phyloP scores from a whole-genome alignment of 2,797 vertebrate species.

The Chromobotia macracanthus region DNA sequence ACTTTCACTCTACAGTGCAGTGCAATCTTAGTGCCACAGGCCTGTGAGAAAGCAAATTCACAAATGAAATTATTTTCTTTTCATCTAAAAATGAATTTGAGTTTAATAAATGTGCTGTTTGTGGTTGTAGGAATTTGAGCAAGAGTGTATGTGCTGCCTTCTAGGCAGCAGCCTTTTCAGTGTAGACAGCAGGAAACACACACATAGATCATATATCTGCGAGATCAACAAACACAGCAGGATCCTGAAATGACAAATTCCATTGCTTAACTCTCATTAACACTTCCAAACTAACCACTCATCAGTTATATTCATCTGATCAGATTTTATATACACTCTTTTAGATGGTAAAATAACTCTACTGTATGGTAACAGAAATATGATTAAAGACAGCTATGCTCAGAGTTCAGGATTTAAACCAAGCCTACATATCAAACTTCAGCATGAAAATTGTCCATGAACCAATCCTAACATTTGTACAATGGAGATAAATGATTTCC shows the following conservation, averaged over 20 bases:
- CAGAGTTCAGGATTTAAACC: no score
- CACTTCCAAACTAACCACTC: conserved; percentile 2
- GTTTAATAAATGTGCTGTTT: conserved; percentile 26
- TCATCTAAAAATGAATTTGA: conserved; percentile 35
- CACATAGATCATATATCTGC: neutral
- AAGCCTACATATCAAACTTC: no score
- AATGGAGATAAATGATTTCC: no score
- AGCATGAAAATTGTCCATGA: no score
- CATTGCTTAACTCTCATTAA: conserved; percentile 5
- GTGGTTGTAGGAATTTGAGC: conserved; percentile 4
- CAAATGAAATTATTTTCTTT: conserved; percentile 14
- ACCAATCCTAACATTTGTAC: no score
- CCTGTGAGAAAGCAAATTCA: conserved; percentile 11
- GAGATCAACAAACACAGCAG: conserved; percentile 17
- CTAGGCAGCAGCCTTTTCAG: conserved; percentile 25
- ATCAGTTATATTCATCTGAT: neutral
- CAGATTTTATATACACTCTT: neutral
- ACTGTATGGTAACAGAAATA: no score
- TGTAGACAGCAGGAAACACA: neutral
- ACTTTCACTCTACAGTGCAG: conserved; percentile 6
- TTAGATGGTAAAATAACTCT: neutral
- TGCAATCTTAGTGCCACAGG: conserved; percentile 22
- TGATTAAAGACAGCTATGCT: no score
- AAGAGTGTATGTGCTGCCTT: neutral
- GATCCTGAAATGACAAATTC: neutral